Conservation (phyloP, 1,140 invertebrate species). For the Pseudomyrmex gracilis region DNA sequence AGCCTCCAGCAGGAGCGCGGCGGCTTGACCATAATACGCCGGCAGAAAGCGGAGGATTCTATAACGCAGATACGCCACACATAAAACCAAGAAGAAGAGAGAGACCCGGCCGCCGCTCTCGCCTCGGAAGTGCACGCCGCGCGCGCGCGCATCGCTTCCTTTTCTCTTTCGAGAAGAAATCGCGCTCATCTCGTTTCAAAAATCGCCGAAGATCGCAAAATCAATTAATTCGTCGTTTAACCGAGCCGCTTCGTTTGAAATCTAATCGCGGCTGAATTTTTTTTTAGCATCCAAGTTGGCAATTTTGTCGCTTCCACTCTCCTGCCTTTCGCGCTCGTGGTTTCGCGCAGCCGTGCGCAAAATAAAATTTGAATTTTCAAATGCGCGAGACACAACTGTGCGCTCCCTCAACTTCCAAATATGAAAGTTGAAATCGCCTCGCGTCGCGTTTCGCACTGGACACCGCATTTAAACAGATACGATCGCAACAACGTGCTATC, state of each 20-base stretch:
- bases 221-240: constrained; percentile 54
- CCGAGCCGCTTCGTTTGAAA: constrained; percentile 5
- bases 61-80: constrained; percentile 73
- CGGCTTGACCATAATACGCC: constrained; percentile 79
- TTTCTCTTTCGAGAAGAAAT: background rate
- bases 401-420: background rate
- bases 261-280: background rate
- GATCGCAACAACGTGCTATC: background rate
- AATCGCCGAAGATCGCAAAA: constrained; percentile 25
- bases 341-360: too few species aligned
- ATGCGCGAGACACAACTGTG: too few species aligned
- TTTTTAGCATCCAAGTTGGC: background rate
- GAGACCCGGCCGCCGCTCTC: background rate
- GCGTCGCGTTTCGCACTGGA: background rate
- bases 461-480: background rate
- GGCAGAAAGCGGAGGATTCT: constrained; percentile 72
- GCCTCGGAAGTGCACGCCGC: constrained; percentile 22
- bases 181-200: constrained; percentile 7
- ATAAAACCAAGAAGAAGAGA: constrained; percentile 60
- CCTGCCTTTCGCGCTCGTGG: background rate
- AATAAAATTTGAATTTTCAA: too few species aligned
- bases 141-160: constrained; percentile 8
- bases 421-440: background rate
- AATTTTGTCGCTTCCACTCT: constrained; percentile 23
- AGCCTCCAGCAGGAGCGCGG: constrained; percentile 64